phyloP scores from a whole-genome alignment of 2,888 invertebrate species.

The Druceiella hillmani region DNA sequence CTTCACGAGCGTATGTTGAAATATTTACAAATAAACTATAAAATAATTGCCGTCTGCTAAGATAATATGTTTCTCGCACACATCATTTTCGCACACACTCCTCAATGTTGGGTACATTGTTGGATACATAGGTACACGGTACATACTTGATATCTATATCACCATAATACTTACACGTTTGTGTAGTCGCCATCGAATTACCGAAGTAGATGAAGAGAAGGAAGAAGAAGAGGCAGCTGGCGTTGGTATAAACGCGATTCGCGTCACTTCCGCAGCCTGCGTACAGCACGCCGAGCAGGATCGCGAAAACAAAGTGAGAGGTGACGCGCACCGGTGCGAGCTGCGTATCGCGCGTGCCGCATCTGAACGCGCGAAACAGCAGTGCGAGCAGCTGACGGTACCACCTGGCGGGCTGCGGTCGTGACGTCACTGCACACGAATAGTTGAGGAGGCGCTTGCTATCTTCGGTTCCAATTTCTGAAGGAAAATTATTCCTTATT shows the following conservation, averaged over 20 bases:
- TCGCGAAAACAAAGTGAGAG: slow-evolving; percentile 49
- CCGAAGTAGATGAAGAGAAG: slow-evolving; percentile 56
- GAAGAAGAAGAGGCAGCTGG: slow-evolving; percentile 55
- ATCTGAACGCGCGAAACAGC: slow-evolving; percentile 37
- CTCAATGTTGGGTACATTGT: too few relatives aligned
- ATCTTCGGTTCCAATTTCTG: too few relatives aligned
- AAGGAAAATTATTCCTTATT: too few relatives aligned
- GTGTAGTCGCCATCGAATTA: slow-evolving; percentile 58
- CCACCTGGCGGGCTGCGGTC: slow-evolving; percentile 31
- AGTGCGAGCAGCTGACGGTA: slow-evolving; percentile 36
- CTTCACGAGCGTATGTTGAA: too few relatives aligned
- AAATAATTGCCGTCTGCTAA: too few relatives aligned
- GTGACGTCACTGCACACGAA: too few relatives aligned
- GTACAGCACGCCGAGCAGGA: slow-evolving; percentile 53
- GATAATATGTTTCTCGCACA: too few relatives aligned
- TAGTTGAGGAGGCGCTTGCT: too few relatives aligned
- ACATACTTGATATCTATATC: too few relatives aligned
- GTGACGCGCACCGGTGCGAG: slow-evolving; percentile 47
- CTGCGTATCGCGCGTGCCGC: slow-evolving; percentile 39
- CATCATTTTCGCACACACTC: too few relatives aligned
- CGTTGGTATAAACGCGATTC: slow-evolving; percentile 48
- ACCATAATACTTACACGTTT: slow-evolving; percentile 58
- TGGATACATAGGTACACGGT: too few relatives aligned
- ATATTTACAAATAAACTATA: too few relatives aligned
- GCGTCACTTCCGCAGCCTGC: slow-evolving; percentile 52